These are phyloP conservation scores for Drosophila multiciliata DNA, from an alignment of 2,888 invertebrate species.

Conservation along the genomic window DNA sequence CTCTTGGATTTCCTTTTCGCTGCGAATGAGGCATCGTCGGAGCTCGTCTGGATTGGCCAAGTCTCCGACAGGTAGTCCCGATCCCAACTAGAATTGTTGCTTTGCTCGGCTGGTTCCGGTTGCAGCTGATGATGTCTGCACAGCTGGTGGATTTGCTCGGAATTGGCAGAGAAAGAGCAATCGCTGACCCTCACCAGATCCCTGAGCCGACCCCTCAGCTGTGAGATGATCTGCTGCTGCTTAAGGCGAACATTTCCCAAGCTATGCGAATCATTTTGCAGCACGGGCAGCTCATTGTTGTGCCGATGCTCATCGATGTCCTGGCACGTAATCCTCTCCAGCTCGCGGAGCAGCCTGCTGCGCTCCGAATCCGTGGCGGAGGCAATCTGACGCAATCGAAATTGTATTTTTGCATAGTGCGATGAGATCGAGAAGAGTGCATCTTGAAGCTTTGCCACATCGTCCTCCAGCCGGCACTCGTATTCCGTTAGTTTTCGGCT, in stretches of 20 bases:
- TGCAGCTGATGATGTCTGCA: not conserved
- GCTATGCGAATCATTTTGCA: slow-evolving; percentile 56
- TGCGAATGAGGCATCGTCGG: fast-evolving
- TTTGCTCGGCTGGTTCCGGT: not conserved
- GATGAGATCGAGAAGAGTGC: slow-evolving; percentile 74
- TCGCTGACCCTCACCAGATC: slow-evolving; percentile 34
- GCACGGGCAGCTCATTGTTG: slow-evolving; percentile 58
- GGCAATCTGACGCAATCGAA: slow-evolving; percentile 76
- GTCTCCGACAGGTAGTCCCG: slow-evolving; percentile 28
- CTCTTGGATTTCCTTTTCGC: not conserved
- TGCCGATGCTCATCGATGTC: slow-evolving; percentile 40
- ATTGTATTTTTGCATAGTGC: slow-evolving; percentile 80
- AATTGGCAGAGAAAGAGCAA: slow-evolving; percentile 11
- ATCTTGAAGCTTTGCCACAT: slow-evolving; percentile 72
- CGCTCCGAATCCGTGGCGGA: slow-evolving; percentile 62
- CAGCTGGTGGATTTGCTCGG: slow-evolving; percentile 19
- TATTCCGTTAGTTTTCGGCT: slow-evolving; percentile 61
- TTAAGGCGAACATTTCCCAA: slow-evolving; percentile 69
- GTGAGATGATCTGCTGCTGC: slow-evolving; percentile 63
- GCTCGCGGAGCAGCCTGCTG: slow-evolving; percentile 60
- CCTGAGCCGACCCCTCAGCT: slow-evolving; percentile 58
- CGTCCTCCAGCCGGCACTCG: slow-evolving; percentile 70
- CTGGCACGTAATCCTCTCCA: slow-evolving; percentile 63
- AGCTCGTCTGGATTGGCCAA: slow-evolving; percentile 6
- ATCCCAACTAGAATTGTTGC: not conserved